Base-by-base conservation (phyloP, 2,888 invertebrate genomes). In the Ormyrus nitidulus region DNA sequence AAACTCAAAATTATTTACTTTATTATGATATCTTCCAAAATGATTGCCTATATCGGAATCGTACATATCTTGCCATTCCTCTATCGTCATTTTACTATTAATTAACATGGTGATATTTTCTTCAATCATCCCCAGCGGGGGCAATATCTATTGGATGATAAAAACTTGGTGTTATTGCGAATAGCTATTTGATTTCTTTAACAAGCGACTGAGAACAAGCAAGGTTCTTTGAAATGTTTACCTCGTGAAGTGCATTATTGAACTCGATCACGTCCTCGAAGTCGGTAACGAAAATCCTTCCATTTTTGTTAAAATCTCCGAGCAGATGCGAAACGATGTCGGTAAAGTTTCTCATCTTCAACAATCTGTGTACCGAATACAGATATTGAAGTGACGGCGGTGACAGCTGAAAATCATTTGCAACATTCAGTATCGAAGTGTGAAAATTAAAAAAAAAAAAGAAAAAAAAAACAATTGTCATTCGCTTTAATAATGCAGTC, bases 311-410 rank as follows among this genome's bases (percentile, higher is more conserved):
- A 48, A 72, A 6, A 19, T 71, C 13, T 8, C n/a, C 65, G 8
- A 62, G 11, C 19, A 81, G 34, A 46, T 79, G 56, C 7, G 73
- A 34, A 5, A 73, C 13, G 5, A 79, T 77, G 2, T 54, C 76
- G 3, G 64, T 61, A 5, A 81, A 69, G 19, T 81, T 77, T 44
- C 70, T 73, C n/a, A 72, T 61, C 58, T 77, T 79, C 44, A 81
- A 34, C 3, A 81, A 51, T 4, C 72, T 46, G 54, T 81, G 73
- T 0, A 81, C 34, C 19, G 81, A 79, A n/a, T 65, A 73, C 54
- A 73, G 77, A 46, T 71, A 81, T 46, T 76, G 8, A 8, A 77
- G 79, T 9, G 81, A 79, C 3, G 81, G 81, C 59, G 79, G 81
- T 65, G 59, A 65, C 46, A 81, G 2, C 81, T 81, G 34, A 48